Conservation (phyloP, 1,140 invertebrate species). For the Microplitis mediator region DNA sequence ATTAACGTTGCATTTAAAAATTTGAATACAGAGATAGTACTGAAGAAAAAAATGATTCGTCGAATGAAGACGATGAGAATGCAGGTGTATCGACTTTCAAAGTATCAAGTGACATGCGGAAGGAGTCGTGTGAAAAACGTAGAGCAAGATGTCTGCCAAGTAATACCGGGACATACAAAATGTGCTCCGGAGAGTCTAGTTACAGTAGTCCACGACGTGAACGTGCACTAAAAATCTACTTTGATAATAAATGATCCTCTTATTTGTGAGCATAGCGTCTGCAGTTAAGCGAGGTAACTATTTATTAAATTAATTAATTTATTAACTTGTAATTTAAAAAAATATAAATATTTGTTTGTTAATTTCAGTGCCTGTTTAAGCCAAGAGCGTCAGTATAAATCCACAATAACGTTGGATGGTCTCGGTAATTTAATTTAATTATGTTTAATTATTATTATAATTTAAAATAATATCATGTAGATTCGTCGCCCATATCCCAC, state of each 20-base stretch:
- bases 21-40: constrained; percentile 32
- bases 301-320: background rate
- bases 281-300: constrained; percentile 16
- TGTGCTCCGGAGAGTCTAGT: constrained; percentile 35
- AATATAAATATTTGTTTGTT: too few species aligned
- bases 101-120: constrained; percentile 17
- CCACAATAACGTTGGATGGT: too few species aligned
- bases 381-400: too few species aligned
- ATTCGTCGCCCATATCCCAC: too few species aligned
- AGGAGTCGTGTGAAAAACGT: constrained; percentile 32
- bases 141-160: background rate
- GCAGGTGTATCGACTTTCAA: constrained; percentile 34
- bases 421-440: too few species aligned
- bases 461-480: too few species aligned
- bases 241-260: constrained; percentile 62
- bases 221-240: constrained; percentile 76
- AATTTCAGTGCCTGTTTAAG: too few species aligned
- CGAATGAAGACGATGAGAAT: constrained; percentile 64
- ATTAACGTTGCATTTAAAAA: too few species aligned
- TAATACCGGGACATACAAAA: background rate
- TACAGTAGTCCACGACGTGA: constrained; percentile 67
- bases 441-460: too few species aligned
- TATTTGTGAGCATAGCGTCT: constrained; percentile 18
- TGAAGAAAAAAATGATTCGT: constrained; percentile 69
- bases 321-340: background rate